A percentile compares a stretch with the other conserved stretches of the same genome.
phyloP scores from a whole-genome alignment of 2,888 invertebrate species.

The Cheilosia variabilis region DNA sequence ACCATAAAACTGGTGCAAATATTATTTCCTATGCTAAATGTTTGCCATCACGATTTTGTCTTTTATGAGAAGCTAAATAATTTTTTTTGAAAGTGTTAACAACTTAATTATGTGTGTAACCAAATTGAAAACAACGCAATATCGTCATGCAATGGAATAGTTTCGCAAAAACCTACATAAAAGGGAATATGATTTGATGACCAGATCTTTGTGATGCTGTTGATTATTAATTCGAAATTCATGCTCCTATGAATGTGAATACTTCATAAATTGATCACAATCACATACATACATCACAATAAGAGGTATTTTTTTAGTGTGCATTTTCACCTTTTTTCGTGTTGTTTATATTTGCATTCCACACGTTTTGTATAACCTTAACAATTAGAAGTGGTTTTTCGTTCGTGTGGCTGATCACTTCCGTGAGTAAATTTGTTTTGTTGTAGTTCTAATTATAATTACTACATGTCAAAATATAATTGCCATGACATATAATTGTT shows the following conservation, averaged over 20 bases:
- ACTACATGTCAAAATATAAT: conserved; percentile 3
- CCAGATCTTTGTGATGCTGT: neutral
- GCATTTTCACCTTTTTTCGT: neutral
- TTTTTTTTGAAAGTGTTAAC: no score
- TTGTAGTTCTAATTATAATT: conserved; percentile 4
- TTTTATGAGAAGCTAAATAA: no score
- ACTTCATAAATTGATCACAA: neutral
- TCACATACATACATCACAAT: neutral
- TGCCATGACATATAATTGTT: neutral
- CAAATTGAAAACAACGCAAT: neutral
- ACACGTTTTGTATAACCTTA: neutral
- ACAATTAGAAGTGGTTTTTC: neutral
- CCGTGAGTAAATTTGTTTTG: conserved; percentile 23
- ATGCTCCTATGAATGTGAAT: conserved; percentile 5
- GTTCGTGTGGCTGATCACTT: conserved; percentile 25
- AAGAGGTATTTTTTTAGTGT: neutral
- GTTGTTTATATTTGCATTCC: neutral
- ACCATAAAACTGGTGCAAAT: no score
- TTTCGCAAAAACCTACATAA: neutral
- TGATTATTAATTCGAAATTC: conserved; percentile 6
- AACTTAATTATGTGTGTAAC: no score
- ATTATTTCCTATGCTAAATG: no score
- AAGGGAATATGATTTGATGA: neutral
- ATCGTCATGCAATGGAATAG: neutral
- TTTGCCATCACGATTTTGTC: no score